Conservation (phyloP, 2,797 vertebrate species). For the Loriculus beryllinus region DNA sequence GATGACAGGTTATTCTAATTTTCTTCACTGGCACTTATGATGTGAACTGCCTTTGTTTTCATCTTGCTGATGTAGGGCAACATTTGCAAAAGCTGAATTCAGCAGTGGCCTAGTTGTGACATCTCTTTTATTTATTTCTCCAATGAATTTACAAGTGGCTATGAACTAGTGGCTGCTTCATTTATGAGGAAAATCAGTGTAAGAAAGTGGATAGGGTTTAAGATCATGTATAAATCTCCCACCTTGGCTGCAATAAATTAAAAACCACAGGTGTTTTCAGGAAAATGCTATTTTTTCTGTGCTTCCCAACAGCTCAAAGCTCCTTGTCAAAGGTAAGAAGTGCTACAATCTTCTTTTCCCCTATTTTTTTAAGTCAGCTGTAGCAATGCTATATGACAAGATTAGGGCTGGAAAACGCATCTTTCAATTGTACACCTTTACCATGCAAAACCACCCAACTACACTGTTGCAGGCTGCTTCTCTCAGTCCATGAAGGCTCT, state of each 20-base stretch:
- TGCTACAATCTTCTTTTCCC: not conserved
- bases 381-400: not conserved
- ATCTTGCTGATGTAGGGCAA: not conserved
- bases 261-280: not conserved
- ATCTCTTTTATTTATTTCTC: not conserved
- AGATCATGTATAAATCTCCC: not conserved
- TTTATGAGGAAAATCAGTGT: not conserved
- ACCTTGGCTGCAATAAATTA: not conserved
- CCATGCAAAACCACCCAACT: no score
- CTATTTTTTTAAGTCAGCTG: not conserved
- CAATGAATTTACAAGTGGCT: not conserved
- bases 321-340: not conserved
- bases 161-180: not conserved
- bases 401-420: not conserved
- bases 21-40: not conserved
- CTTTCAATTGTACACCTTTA: not conserved
- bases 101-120: not conserved
- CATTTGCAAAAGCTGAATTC: not conserved
- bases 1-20: not conserved
- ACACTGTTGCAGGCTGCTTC: not conserved
- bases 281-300: not conserved
- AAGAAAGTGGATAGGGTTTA: not conserved
- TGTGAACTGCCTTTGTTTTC: not conserved
- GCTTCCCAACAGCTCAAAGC: not conserved
- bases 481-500: not conserved